Evolutionary conservation across 2,797 vertebrate genomes (phyloP).

Genomic region (Urosaurus nigricauda): DNA sequence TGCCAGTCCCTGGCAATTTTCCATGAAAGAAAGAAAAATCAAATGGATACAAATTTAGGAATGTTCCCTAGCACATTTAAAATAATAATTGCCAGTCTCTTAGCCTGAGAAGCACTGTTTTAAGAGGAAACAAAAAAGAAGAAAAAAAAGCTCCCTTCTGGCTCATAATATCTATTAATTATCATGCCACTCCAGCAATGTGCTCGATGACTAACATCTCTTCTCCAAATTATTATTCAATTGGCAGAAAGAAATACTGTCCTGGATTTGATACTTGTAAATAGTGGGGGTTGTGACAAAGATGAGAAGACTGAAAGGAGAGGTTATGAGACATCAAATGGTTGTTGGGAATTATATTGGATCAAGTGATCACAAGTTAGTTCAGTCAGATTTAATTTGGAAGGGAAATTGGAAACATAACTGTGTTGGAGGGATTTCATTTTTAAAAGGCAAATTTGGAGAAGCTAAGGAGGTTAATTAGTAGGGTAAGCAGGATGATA

Average conservation of each 20-base stretch:
- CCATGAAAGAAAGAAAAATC: too few relatives aligned
- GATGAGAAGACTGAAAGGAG: not conserved
- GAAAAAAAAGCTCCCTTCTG: not conserved
- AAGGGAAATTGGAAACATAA: not conserved
- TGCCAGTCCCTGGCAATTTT: too few relatives aligned
- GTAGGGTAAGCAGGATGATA: conserved; percentile 8
- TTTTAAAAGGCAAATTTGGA: conserved; percentile 10
- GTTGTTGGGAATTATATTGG: not conserved
- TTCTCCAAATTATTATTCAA: not conserved
- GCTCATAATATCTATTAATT: not conserved
- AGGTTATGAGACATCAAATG: not conserved
- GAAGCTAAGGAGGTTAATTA: conserved; percentile 17
- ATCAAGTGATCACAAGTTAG: not conserved
- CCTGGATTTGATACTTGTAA: conserved; percentile 11
- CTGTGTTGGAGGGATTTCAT: not conserved
- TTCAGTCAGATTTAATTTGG: conserved; percentile 14
- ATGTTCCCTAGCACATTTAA: too few relatives aligned
- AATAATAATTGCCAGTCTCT: too few relatives aligned
- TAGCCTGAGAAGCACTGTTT: not conserved
- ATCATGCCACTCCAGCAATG: not conserved
- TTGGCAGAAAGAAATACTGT: not conserved
- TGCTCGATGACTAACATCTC: not conserved
- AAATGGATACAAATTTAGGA: too few relatives aligned
- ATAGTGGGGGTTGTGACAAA: not conserved
- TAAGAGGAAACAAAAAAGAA: too few relatives aligned